Evolutionary conservation across 2,797 vertebrate species (phyloP), one percentile per base, ranked within the genome.

Genomic region (Caiman crocodilus): DNA sequence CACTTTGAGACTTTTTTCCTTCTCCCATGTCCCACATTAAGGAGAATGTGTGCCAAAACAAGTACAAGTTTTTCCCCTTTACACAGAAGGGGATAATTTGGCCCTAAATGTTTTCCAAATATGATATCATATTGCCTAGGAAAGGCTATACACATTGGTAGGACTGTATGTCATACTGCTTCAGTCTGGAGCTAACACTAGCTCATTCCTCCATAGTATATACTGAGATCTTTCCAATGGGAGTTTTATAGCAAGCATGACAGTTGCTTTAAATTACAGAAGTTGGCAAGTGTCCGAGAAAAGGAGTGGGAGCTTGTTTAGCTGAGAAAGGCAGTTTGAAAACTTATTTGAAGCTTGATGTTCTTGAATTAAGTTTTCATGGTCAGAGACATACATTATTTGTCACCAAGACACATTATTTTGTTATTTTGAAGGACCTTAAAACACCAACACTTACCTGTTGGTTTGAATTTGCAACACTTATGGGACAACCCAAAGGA

Each of bases 261-360:
- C 98, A 98, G 98, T 98, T 98, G 98, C 98, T 98, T 98, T 98
- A 97, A 97, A 98, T 98, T 98, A 98, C 94, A 97, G 97, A 94
- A 95, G 78, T 77, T 98, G 98, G 98, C 97, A 96, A 97, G 96
- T 90, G 95, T 96, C 96, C 75, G 94, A 94, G 95, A 97, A 94
- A 97, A 97, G 96, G 97, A 98, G 97, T 93, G 55, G 97, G 96
- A 97, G 96, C 98, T 96, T 96, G 94, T 97, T 98, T 95, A 97
- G 96, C 96, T 78, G 97, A 97, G 97, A 97, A 92, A 97, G 97
- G 95, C 94, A 94, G 96, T 96, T 94, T 93, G 94, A 97, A 94
- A 97, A 96, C 97, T 96, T 94, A 86, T 79, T 76, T 55, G 86
- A 56, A 92, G 92, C 95, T 87, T 91, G 96, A 94, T 94, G 69